Base-by-base conservation (phyloP, 2,113 vertebrate species). In the Sinocyclocheilus anophthalmus region DNA sequence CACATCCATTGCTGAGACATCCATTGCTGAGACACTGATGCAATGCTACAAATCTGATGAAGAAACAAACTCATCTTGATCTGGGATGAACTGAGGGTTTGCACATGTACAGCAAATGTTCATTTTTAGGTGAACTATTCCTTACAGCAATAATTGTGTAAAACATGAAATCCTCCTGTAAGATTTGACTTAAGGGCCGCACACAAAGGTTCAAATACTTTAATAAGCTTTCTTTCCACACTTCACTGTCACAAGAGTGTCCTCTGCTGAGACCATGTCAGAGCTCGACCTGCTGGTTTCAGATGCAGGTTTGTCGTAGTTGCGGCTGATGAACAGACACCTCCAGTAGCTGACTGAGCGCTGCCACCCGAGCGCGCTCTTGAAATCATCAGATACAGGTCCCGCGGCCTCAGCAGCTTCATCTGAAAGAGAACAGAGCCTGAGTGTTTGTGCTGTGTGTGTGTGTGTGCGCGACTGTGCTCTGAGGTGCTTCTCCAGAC, bases 291-390 rank as follows among this genome's bases (percentile, higher is more conserved):
- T 20, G 55, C 5, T 22, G 3, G 6, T n/a, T 6, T 59, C n/a
- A 45, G 42, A 72, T 12, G 42, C 10, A 55, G 10, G 33, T 24
- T 57, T 72, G 63, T 37, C 22, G 39, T 39, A 37, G 37, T 45
- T 45, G 42, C 10, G 42, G 5, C 57, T 57, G 53, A 55, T 5
- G 2, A 55, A 59, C 20, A 10, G 70, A 37, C 79, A 99, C 98
- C 97, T 99, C 98, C 0, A 99, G 93, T 14, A 99, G 96, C 93
- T 98, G 97, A 92, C 97, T 99, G 88, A 99, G 95, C 5, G 97
- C 98, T 83, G 98, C 97, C 0, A 99, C 93, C 93, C 10, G 98
- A 99, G 87, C 98, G 99, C 92, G 92, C 72, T 99, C 98, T 96
- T 99, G 91, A 99, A 99, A 91, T 99, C 98, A 99, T 97, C 42